phyloP scores from a whole-genome alignment of 2,797 vertebrate genomes.

The Myotis vivesi region DNA sequence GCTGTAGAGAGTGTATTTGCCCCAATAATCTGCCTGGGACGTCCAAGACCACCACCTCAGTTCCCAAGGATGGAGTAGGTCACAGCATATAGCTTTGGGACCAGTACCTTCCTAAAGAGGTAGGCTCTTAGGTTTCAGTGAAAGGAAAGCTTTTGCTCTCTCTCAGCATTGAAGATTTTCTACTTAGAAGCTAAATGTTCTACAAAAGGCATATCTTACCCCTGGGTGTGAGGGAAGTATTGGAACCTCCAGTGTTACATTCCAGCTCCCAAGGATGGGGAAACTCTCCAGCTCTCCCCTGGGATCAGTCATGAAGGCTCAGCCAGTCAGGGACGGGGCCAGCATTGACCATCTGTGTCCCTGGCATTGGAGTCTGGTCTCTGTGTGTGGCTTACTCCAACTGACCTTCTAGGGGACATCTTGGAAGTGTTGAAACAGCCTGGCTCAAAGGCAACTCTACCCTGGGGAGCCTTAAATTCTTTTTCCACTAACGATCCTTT shows the following conservation, averaged over 20 bases:
- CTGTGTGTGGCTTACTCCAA: constrained; percentile 31
- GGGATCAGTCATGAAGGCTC: not conserved
- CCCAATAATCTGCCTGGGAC: not conserved
- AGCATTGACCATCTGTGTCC: constrained; percentile 17
- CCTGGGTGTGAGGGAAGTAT: not conserved
- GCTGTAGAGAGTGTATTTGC: not conserved
- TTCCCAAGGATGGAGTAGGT: not conserved
- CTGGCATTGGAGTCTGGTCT: not conserved
- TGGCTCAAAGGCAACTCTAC: constrained; percentile 51
- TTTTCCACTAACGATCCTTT: constrained; percentile 72
- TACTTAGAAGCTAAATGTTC: constrained; percentile 31
- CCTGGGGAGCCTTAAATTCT: constrained; percentile 54
- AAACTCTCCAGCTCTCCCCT: not conserved
- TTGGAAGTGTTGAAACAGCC: constrained; percentile 65
- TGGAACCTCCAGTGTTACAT: not conserved
- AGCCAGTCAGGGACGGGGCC: not conserved
- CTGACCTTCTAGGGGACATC: constrained; percentile 56
- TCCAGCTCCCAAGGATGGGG: not conserved
- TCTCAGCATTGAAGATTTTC: not conserved
- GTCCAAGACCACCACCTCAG: not conserved
- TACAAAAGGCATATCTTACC: not conserved
- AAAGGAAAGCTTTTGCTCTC: not conserved
- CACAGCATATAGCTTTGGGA: not conserved
- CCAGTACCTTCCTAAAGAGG: not conserved
- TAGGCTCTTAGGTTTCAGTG: not conserved